Evolutionary conservation across 2,888 invertebrate species (phyloP).

Genomic region (Heliconius cydno): DNA sequence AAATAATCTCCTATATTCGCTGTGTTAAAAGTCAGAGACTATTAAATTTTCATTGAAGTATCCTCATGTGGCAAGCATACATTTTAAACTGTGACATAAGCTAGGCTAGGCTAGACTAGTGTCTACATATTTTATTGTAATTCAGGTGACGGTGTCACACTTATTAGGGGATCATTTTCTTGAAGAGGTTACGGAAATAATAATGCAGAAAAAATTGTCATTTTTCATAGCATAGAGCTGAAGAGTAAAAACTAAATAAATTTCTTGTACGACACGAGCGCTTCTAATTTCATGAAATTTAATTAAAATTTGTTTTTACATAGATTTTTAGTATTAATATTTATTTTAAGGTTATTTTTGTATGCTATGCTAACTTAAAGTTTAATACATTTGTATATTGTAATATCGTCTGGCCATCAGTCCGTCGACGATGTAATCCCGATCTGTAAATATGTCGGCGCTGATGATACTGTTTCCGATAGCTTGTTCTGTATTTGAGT

Average conservation of each 20-base stretch:
- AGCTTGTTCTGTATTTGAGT: constrained; percentile 54
- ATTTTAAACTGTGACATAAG: neutral
- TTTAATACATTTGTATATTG: neutral
- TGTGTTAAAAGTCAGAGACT: neutral
- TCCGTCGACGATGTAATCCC: constrained; percentile 60
- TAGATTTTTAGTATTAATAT: neutral
- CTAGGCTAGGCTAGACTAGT: no score
- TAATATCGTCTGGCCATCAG: constrained; percentile 68
- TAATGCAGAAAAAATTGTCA: no score
- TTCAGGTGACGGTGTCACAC: neutral
- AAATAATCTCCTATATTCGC: neutral
- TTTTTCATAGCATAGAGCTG: no score
- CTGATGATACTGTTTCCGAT: constrained; percentile 72
- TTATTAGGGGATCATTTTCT: neutral
- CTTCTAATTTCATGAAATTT: no score
- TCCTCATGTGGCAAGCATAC: neutral
- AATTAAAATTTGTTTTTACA: no score
- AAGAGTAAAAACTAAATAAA: no score
- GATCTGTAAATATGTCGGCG: constrained; percentile 73
- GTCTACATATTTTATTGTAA: neutral
- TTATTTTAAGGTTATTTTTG: neutral
- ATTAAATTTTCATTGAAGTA: neutral
- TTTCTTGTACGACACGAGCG: no score
- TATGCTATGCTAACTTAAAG: neutral
- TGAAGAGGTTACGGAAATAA: neutral